These are phyloP conservation scores for Diogma glabrata DNA, from an alignment of 2,888 invertebrate species.

Conservation along the genomic window DNA sequence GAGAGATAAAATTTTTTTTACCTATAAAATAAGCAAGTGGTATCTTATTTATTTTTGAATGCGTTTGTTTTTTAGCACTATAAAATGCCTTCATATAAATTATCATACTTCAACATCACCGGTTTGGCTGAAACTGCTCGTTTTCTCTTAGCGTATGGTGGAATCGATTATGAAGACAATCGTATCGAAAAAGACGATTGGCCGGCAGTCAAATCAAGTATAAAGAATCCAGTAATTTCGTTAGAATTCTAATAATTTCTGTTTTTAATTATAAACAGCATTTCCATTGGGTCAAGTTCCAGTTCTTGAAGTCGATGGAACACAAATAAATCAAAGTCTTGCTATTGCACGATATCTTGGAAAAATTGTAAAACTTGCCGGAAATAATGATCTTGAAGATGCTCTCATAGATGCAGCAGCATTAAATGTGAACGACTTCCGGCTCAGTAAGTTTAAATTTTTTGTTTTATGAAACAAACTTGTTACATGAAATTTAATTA, in stretches of 20 bases:
- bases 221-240: too few relatives aligned
- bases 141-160: constrained; percentile 48
- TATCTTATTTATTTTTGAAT: too few relatives aligned
- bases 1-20: too few relatives aligned
- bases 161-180: constrained; percentile 47
- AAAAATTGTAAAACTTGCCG: not conserved
- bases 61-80: too few relatives aligned
- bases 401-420: not conserved
- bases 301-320: not conserved
- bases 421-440: not conserved
- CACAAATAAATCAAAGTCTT: not conserved
- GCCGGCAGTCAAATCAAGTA: constrained; percentile 44
- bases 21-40: too few relatives aligned
- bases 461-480: not conserved
- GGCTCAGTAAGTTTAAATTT: not conserved
- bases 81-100: not conserved
- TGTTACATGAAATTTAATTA: not conserved
- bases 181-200: constrained; percentile 44
- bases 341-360: not conserved
- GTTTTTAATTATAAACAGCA: too few relatives aligned
- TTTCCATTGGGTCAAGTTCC: constrained; percentile 1
- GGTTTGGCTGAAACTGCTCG: constrained; percentile 51
- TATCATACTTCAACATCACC: constrained; percentile 45
- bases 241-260: too few relatives aligned
- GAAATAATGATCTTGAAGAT: not conserved